Conservation (phyloP, 2,797 vertebrate species). For the Sebastes diaconus region DNA sequence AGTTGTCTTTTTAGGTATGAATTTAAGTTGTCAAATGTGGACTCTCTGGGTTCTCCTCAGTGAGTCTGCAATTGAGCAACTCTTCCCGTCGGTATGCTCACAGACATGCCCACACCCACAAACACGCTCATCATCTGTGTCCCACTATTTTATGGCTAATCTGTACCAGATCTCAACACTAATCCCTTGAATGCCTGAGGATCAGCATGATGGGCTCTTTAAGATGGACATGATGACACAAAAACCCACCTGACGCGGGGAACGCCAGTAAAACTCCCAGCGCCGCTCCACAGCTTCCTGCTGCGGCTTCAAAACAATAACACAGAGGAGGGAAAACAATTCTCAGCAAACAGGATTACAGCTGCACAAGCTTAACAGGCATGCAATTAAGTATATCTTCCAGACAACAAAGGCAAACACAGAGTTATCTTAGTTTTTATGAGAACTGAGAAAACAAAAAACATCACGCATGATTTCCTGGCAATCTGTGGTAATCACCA, state of each 20-base stretch:
- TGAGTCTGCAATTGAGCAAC: conserved; percentile 21
- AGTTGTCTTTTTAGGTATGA: not conserved
- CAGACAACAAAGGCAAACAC: conserved; percentile 59
- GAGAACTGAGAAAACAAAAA: conserved; percentile 38
- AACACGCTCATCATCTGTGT: conserved; percentile 45
- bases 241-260: conserved; percentile 61
- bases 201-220: conserved; percentile 61
- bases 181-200: conserved; percentile 60
- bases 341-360: conserved; percentile 54
- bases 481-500: conserved; percentile 69
- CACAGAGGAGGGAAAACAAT: conserved; percentile 45
- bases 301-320: conserved; percentile 54
- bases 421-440: conserved; percentile 54
- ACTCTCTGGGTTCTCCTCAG: not conserved
- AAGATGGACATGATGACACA: conserved; percentile 56
- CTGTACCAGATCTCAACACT: conserved; percentile 56
- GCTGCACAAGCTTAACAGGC: conserved; percentile 41
- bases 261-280: conserved; percentile 48
- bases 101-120: conserved; percentile 40
- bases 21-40: not conserved
- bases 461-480: conserved; percentile 68
- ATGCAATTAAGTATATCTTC: conserved; percentile 49
- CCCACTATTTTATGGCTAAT: conserved; percentile 55
- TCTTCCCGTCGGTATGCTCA: not conserved
- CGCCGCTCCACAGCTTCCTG: conserved; percentile 28